Evolutionary conservation across 2,888 invertebrate genomes (phyloP).

Genomic region (Drosophila mimetica): DNA sequence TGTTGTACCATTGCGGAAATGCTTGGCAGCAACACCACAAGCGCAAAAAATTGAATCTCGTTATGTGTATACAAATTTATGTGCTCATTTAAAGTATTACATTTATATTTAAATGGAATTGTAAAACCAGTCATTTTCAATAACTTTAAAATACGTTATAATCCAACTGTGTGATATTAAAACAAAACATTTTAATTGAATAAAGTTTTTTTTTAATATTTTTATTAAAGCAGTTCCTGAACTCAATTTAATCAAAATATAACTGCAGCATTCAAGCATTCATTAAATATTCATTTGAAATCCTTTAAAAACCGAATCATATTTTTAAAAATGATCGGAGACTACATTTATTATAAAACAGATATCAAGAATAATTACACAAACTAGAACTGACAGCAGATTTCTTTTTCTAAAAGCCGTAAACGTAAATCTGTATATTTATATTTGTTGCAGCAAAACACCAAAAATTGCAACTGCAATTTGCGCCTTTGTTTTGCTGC

Average conservation of each 20-base stretch:
- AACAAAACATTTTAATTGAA: not conserved
- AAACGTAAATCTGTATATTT: slow-evolving; percentile 4
- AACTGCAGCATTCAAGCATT: no score
- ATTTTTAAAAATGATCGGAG: no score
- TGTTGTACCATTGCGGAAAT: slow-evolving; percentile 65
- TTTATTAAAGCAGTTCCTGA: no score
- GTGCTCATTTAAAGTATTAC: slow-evolving; percentile 6
- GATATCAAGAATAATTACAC: no score
- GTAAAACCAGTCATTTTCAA: not conserved
- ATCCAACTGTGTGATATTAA: no score
- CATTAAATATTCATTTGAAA: no score
- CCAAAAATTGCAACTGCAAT: slow-evolving; percentile 67
- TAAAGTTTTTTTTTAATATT: no score
- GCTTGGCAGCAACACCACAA: slow-evolving; percentile 46
- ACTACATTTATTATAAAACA: no score
- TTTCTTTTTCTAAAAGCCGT: slow-evolving; percentile 5
- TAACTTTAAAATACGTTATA: no score
- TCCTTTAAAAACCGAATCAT: no score
- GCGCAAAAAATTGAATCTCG: slow-evolving; percentile 28
- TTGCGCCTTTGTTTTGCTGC: slow-evolving; percentile 71
- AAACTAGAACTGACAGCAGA: not conserved
- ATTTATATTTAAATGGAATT: slow-evolving; percentile 1
- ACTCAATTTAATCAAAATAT: no score
- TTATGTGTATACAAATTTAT: slow-evolving; percentile 5
- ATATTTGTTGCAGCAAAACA: slow-evolving; percentile 34